A percentile compares a stretch with the other conserved stretches of the same genome.
Conservation (phyloP, 2,113 vertebrate species). For the Polypterus senegalus region DNA sequence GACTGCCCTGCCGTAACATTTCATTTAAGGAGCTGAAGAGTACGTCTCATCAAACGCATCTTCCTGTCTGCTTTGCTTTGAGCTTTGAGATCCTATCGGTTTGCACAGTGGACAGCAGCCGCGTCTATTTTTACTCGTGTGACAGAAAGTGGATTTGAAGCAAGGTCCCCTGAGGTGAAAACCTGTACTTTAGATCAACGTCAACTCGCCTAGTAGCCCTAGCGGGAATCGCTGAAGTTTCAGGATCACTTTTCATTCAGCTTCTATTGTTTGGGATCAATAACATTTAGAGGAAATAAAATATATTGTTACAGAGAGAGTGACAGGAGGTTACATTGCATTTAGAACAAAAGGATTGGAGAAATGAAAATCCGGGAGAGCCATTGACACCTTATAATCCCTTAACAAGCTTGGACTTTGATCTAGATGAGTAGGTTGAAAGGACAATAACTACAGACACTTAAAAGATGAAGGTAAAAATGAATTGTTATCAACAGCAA, state of each 20-base stretch:
- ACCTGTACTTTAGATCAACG: constrained; percentile 16
- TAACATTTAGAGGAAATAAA: constrained; percentile 28
- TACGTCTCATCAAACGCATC: no score
- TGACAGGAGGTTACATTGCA: constrained; percentile 21
- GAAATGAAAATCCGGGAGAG: not conserved
- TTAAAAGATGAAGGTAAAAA: constrained; percentile 4
- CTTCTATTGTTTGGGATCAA: constrained; percentile 37
- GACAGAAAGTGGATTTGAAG: constrained; percentile 27
- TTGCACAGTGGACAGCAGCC: not conserved
- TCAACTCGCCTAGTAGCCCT: constrained; percentile 7
- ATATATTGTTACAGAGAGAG: constrained; percentile 23
- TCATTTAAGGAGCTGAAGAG: no score
- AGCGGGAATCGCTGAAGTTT: constrained; percentile 30
- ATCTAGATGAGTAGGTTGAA: constrained; percentile 5
- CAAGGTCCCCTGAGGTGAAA: constrained; percentile 27
- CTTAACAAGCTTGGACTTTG: constrained; percentile 17
- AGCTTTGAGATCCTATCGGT: not conserved
- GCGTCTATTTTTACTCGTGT: constrained; percentile 26
- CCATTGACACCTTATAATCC: not conserved
- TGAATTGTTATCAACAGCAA: constrained; percentile 12
- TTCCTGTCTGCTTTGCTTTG: no score
- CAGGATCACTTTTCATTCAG: constrained; percentile 38
- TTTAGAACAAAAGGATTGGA: not conserved
- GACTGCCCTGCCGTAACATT: no score
- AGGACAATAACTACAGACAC: not conserved